These are phyloP conservation scores for Terebella lapidaria DNA, from an alignment of 2,888 invertebrate species.

Conservation along the genomic window DNA sequence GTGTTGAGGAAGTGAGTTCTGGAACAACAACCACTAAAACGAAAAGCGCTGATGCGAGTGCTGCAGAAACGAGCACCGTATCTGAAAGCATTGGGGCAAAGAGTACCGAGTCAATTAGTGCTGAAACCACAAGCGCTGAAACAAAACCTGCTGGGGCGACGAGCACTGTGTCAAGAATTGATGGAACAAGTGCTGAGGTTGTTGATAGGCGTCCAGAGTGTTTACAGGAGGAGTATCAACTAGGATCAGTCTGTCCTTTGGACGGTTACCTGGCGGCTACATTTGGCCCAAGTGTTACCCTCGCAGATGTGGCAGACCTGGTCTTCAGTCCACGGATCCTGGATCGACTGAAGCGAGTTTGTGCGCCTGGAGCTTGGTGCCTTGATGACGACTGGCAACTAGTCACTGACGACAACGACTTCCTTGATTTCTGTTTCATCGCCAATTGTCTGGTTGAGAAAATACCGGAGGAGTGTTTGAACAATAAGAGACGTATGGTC, in stretches of 20 bases:
- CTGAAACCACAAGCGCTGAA: no score
- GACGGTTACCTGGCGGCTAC: background rate
- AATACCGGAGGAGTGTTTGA: constrained; percentile 1
- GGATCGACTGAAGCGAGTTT: background rate
- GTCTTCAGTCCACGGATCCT: background rate
- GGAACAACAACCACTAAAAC: no score
- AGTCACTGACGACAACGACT: background rate
- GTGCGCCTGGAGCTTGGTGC: background rate
- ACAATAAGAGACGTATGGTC: background rate
- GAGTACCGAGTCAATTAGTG: no score
- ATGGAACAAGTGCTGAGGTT: no score
- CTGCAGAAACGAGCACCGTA: no score
- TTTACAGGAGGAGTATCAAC: background rate
- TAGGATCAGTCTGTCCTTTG: background rate
- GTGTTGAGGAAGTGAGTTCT: no score
- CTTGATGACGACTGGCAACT: background rate
- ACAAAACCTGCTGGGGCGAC: no score
- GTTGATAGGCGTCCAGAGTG: no score
- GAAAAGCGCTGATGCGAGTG: no score
- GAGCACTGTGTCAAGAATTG: no score
- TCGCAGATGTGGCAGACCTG: background rate
- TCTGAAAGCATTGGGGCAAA: no score
- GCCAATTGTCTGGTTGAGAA: background rate
- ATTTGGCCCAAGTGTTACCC: background rate
- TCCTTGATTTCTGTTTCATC: background rate